A percentile compares a stretch with the other conserved stretches of the same genome.
Evolutionary conservation across 1,140 invertebrate genomes (phyloP).

Genomic region (Drosophila nikananu): DNA sequence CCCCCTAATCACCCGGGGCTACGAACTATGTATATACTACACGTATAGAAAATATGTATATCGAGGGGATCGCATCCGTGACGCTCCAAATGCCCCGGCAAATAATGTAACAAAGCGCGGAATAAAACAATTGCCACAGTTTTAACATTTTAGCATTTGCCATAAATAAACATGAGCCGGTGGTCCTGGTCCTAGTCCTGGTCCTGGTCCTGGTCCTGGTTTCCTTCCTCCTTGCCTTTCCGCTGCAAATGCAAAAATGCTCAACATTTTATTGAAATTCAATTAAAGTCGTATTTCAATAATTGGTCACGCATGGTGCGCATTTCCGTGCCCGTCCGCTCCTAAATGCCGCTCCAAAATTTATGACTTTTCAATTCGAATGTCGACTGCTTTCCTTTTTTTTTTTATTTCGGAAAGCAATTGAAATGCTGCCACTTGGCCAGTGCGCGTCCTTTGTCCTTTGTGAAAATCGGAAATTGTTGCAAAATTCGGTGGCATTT

Average conservation of each 20-base stretch:
- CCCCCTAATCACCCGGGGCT: constrained; percentile 20
- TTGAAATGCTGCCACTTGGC: constrained; percentile 79
- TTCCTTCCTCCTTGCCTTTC: constrained; percentile 14
- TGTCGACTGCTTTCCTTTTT: constrained; percentile 17
- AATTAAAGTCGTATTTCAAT: constrained; percentile 84
- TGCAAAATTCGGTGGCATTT: constrained; percentile 57
- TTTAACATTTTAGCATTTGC: constrained; percentile 72
- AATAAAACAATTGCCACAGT: constrained; percentile 70
- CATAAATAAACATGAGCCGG: constrained; percentile 79
- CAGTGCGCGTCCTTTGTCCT: constrained; percentile 30
- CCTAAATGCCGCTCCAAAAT: constrained; percentile 69
- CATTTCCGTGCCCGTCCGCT: constrained; percentile 73
- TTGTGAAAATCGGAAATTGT: constrained; percentile 73
- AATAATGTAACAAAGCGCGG: constrained; percentile 72
- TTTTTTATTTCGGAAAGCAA: constrained; percentile 34
- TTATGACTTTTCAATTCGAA: constrained; percentile 75
- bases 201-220: constrained; percentile 5
- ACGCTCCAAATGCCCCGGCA: constrained; percentile 58
- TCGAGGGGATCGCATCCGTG: constrained; percentile 21
- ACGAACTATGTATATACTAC: constrained; percentile 3
- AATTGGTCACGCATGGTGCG: constrained; percentile 81
- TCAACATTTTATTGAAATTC: constrained; percentile 83
- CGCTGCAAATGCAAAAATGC: constrained; percentile 63
- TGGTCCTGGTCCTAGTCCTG: constrained; percentile 23
- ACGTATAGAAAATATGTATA: constrained; percentile 7